Evolutionary conservation across 2,113 vertebrate species (phyloP), one percentile per base, ranked within the genome.

Genomic region (Eubucco bourcierii): DNA sequence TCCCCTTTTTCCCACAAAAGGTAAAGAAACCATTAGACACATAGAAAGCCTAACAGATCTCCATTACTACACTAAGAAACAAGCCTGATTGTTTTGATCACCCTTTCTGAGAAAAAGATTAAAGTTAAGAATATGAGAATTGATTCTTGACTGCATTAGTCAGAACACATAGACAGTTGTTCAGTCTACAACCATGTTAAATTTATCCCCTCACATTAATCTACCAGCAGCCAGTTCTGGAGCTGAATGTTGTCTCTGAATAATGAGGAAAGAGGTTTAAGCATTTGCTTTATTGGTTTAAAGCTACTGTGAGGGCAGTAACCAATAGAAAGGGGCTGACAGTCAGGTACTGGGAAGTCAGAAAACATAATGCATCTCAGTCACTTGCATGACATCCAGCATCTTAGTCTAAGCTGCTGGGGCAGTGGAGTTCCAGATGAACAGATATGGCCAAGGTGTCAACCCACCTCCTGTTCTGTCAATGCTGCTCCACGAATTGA

Each of bases 81-180:
- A 31, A 23, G 9, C 11, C 17, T 39, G 4, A 12, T n/a, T 46
- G 70, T 72, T 71, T 64, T 3, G 19, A 34, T 67, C 0, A 0
- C 37, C 16, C 13, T 56, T 81, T 58, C 27, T 10, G 7, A 73
- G 16, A 13, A 44, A 34, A 77, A 41, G 15, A 7, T 77, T 8
- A 2, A 88, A 70, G 31, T 41, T 41, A 56, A 80, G n/a, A 70
- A 44, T 2, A 0, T 13, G 27, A 46, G 37, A 34, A 74, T 7
- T 75, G 47, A 21, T 24, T 79, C 31, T 79, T 70, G 67, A 77
- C 5, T 53, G 34, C 61, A 59, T 46, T 19, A n/a, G 6, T 53
- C 23, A 80, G 53, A 80, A 61, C 27, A 61, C 2, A 28, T 0
- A 77, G 44, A 34, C 10, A 75, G 56, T 1, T 72, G 12, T 29